Base-by-base conservation (phyloP, 2,797 vertebrate genomes). In the Danionella dracula region DNA sequence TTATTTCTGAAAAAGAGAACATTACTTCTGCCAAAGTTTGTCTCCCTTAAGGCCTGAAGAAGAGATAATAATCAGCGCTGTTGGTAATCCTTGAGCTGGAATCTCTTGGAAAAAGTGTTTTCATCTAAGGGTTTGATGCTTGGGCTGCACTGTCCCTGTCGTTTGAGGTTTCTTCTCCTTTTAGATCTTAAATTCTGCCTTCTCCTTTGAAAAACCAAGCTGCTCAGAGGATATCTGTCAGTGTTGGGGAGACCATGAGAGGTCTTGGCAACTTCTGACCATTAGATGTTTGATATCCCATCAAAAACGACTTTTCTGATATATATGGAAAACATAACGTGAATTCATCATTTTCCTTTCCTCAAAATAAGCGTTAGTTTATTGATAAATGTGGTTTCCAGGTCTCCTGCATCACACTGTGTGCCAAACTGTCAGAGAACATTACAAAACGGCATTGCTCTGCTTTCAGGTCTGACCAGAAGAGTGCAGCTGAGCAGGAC, bases 21-120 rank as follows among this genome's bases (percentile, higher is more conserved):
- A 49, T 23, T 20, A 2, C 4, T 37, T 13, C 32, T 17, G 29
- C 46, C 59, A 12, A 56, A 51, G 40, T 57, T 42, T 27, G 38
- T n/a, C 16, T 62, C 48, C 29, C 32, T 40, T 13, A 27, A 27
- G 42, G 21, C 74, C 77, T 78, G 74, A 81, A 78, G 82, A 82
- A 78, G 82, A 82, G 80, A 77, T 79, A 81, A 83, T 78, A 78
- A 86, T 83, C 79, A 81, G 80, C 81, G 78, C 84, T 80, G 82
- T 73, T 81, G 77, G 70, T 85, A 83, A 85, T 83, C 85, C 83
- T 82, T 72, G 66, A 83, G 86, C 83, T 45, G 73, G 57, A 75
- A 85, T 89, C 81, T 81, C 86, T 87, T 37, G 65, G 64, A 75
- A 82, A 75, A 82, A 80, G 79, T 59, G 73, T 79, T 85, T 84